Base-by-base conservation (phyloP, 2,888 invertebrate species). In the Lasioglossum malachurum region DNA sequence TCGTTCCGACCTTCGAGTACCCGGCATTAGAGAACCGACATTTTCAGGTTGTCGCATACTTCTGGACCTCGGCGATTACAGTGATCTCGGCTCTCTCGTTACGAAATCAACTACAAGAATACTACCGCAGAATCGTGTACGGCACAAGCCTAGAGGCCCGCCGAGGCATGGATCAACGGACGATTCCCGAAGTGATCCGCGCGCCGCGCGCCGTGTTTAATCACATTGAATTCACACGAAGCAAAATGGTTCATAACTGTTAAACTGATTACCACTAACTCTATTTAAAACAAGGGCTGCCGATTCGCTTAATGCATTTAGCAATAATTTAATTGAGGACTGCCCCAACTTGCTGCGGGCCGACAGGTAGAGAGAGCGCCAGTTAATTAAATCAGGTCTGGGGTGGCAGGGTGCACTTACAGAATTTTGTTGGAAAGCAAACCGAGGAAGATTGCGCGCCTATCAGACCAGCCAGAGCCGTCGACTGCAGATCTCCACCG, bases 321-420 rank as follows among this genome's bases (percentile, higher is more conserved):
- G 94, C 93, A 95, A 95, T 95, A 95, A 95, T 95, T 95, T 95
- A 94, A 95, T 95, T 95, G 95, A 95, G 92, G 87, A 91, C 93
- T 93, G 89, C 92, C 91, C 93, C 93, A 93, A 93, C 88, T 93
- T 92, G 71, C 41, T 71, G 84, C 89, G 84, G 75, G 87, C 78
- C 85, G 87, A 72, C 80, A 92, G 92, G 90, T 87, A 78, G 78
- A 91, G 91, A 92, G 91, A 89, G 90, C 88, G 90, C 84, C 87
- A 85, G 92, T 92, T 94, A 94, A 94, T 94, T 94, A 93, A 94
- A 94, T 94, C 93, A 94, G 89, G 88, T 89, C 87, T 88, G 85
- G 90, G 86, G 88, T 88, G 82, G 87, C 84, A 82, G 90, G 83
- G 90, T 90, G 86, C 89, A 95, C 95, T 95, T 94, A 95, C 95